Conservation (phyloP, 1,140 invertebrate species). For the Lepidotrigona ventralis region DNA sequence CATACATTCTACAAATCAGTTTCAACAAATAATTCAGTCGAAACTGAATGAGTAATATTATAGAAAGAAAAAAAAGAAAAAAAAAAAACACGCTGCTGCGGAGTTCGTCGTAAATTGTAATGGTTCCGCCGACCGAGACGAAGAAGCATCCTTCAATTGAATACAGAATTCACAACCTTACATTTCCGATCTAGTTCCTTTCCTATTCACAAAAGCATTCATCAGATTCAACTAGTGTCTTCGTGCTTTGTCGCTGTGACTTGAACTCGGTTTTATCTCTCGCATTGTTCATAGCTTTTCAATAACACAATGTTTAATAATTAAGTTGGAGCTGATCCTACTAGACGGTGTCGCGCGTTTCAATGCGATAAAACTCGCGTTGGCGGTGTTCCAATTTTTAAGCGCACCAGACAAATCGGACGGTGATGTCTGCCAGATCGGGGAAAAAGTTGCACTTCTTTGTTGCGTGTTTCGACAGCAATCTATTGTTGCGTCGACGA, state of each 20-base stretch:
- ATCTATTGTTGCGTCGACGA: not conserved
- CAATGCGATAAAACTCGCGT: slow-evolving; percentile 12
- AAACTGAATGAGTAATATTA: not conserved
- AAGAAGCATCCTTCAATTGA: not conserved
- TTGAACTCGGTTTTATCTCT: not conserved
- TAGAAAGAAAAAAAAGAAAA: too few relatives aligned
- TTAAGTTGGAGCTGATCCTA: slow-evolving; percentile 1
- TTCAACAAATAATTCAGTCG: not conserved
- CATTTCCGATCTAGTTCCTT: not conserved
- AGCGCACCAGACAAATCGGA: slow-evolving; percentile 1
- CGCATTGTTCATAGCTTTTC: slow-evolving; percentile 18
- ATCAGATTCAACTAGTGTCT: slow-evolving; percentile 15
- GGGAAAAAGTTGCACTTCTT: not conserved
- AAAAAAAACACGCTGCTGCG: too few relatives aligned
- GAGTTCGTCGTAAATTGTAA: not conserved
- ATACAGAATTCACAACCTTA: not conserved
- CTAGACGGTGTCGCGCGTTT: not conserved
- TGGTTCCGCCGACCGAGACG: not conserved
- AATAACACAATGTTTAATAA: slow-evolving; percentile 30
- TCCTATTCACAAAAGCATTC: slow-evolving; percentile 1
- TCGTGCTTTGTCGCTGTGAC: not conserved
- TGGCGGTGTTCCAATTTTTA: slow-evolving; percentile 24
- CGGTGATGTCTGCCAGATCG: not conserved
- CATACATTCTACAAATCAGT: not conserved
- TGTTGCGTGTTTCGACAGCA: not conserved